phyloP scores from a whole-genome alignment of 2,888 invertebrate species.

The Priocnemis perturbator region DNA sequence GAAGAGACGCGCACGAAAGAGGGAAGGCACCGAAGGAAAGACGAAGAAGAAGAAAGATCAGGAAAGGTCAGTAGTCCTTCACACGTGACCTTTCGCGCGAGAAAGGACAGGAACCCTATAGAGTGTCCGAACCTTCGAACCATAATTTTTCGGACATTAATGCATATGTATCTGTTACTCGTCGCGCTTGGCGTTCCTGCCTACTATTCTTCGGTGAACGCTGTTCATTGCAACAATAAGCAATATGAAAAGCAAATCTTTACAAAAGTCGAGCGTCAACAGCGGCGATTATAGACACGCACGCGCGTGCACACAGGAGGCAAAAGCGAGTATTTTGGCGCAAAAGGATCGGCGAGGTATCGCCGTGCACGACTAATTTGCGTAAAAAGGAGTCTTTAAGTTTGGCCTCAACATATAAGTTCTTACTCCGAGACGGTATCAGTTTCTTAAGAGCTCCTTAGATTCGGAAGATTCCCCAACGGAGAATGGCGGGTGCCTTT shows the following conservation, averaged over 20 bases:
- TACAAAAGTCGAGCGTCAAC: no score
- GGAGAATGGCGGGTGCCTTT: slow-evolving; percentile 5
- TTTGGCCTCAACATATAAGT: neutral
- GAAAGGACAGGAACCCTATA: slow-evolving; percentile 52
- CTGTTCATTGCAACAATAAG: no score
- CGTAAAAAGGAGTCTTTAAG: slow-evolving; percentile 42
- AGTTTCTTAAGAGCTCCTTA: slow-evolving; percentile 31
- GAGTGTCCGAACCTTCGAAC: slow-evolving; percentile 38
- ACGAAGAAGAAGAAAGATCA: slow-evolving; percentile 9
- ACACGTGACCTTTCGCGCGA: slow-evolving; percentile 59
- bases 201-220: neutral
- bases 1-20: slow-evolving; percentile 13
- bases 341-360: no score
- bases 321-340: no score
- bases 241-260: no score
- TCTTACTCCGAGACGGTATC: slow-evolving; percentile 29
- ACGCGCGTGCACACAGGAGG: no score
- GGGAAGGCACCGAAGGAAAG: slow-evolving; percentile 3
- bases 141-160: slow-evolving; percentile 54
- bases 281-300: no score
- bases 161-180: slow-evolving; percentile 47
- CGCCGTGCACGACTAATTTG: no score
- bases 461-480: slow-evolving; percentile 30
- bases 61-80: slow-evolving; percentile 44
- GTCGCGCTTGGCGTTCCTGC: slow-evolving; percentile 14